These are phyloP conservation scores for Crax fasciolata DNA, from an alignment of 2,797 vertebrate species.

Conservation along the genomic window DNA sequence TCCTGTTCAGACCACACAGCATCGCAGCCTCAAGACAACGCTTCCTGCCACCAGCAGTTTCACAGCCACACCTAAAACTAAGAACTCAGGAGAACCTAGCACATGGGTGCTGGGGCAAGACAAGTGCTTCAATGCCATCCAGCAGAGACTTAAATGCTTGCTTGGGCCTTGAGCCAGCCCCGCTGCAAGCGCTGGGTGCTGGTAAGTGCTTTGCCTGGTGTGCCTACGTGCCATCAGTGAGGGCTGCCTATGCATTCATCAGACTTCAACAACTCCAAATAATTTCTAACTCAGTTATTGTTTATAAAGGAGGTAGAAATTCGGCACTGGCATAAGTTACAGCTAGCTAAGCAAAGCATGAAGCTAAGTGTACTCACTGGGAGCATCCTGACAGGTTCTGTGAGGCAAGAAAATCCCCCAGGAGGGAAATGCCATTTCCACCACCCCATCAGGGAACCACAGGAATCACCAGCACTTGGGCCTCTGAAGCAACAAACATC, in stretches of 20 bases:
- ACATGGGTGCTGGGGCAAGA: no score
- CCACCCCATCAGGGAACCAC: not conserved
- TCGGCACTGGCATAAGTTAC: not conserved
- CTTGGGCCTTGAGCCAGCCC: not conserved
- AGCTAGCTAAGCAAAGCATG: not conserved
- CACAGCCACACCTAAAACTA: not conserved
- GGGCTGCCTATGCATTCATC: not conserved
- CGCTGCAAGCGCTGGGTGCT: fast-evolving
- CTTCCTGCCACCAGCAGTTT: not conserved
- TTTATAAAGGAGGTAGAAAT: not conserved
- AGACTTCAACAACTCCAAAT: not conserved
- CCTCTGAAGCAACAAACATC: not conserved
- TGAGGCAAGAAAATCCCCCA: not conserved
- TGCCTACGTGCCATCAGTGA: not conserved
- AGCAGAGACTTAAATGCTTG: not conserved
- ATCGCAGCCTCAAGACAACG: no score
- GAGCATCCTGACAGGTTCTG: no score
- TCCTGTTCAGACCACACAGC: not conserved
- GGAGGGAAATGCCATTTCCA: not conserved
- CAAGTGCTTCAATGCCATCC: fast-evolving
- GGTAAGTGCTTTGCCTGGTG: fast-evolving
- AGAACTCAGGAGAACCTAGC: not conserved
- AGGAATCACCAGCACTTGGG: not conserved
- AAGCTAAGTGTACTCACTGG: fast-evolving
- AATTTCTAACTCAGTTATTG: not conserved